A percentile compares a stretch with the other conserved stretches of the same genome.
Evolutionary conservation across 2,113 vertebrate species (phyloP).

Genomic region (Gopherus flavomarginatus): DNA sequence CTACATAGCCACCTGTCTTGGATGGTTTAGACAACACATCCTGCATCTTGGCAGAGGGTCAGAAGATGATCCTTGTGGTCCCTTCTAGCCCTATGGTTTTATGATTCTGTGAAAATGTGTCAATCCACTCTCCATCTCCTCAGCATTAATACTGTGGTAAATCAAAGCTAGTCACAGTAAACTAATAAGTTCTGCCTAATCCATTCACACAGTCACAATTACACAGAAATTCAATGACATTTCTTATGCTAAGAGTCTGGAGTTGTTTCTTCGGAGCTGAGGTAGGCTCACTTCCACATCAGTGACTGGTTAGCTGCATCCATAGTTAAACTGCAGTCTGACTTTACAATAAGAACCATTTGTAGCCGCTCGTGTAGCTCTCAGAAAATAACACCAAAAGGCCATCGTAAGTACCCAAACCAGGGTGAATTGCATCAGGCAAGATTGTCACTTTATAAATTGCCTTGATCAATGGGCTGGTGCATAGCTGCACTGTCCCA

Average conservation of each 20-base stretch:
- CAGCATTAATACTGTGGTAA: slow-evolving; percentile 54
- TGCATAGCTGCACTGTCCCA: not conserved
- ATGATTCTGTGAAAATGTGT: slow-evolving; percentile 38
- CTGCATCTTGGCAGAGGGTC: not conserved
- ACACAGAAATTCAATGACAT: slow-evolving; percentile 32
- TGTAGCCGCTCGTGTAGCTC: slow-evolving; percentile 11
- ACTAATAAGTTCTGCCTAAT: slow-evolving; percentile 64
- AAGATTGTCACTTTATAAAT: not conserved
- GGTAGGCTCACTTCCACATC: slow-evolving; percentile 61
- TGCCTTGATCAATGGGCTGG: slow-evolving; percentile 36
- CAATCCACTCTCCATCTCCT: slow-evolving; percentile 60
- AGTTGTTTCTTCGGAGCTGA: not conserved
- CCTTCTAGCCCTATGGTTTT: not conserved
- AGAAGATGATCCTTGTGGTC: not conserved
- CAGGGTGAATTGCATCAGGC: not conserved
- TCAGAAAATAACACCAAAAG: slow-evolving; percentile 67
- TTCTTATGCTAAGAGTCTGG: slow-evolving; percentile 70
- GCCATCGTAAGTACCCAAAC: slow-evolving; percentile 46
- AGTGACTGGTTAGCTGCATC: slow-evolving; percentile 71
- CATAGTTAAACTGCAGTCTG: slow-evolving; percentile 61
- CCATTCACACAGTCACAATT: slow-evolving; percentile 38
- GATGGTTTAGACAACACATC: not conserved
- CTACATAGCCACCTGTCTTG: not conserved
- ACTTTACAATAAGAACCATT: slow-evolving; percentile 53
- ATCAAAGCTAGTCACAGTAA: slow-evolving; percentile 64